Conservation (phyloP, 1,140 invertebrate genomes). For the Drosophila malerkotliana region DNA sequence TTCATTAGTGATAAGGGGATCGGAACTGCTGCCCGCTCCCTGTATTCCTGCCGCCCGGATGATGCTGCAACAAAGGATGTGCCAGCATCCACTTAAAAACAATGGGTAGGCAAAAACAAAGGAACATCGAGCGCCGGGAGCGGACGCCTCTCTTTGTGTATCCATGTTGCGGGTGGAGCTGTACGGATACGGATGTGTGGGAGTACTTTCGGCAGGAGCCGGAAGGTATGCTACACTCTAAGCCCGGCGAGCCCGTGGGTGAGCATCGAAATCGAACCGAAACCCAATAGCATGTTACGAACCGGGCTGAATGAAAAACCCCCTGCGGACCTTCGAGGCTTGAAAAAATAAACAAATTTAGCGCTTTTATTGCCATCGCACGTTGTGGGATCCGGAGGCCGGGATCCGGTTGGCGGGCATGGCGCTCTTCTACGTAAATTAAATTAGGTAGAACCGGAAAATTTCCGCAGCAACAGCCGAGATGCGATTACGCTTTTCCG, state of each 20-base stretch:
- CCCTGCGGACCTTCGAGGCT: slow-evolving; percentile 32
- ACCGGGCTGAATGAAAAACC: slow-evolving; percentile 8
- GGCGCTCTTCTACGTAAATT: slow-evolving; percentile 71
- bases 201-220: slow-evolving; percentile 51
- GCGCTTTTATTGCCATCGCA: slow-evolving; percentile 79
- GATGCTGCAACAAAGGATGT: slow-evolving; percentile 56
- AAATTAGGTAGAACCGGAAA: slow-evolving; percentile 79
- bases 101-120: slow-evolving; percentile 72
- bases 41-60: too few species aligned
- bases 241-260: slow-evolving; percentile 23
- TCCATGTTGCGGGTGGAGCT: slow-evolving; percentile 1
- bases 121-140: slow-evolving; percentile 19
- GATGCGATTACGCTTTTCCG: slow-evolving; percentile 73
- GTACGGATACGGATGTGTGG: slow-evolving; percentile 16
- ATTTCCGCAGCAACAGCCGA: slow-evolving; percentile 51
- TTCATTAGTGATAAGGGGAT: slow-evolving; percentile 77
- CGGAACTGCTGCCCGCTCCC: slow-evolving; percentile 30
- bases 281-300: slow-evolving; percentile 5
- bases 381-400: slow-evolving; percentile 46
- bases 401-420: neutral
- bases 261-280: slow-evolving; percentile 58
- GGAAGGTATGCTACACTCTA: slow-evolving; percentile 64
- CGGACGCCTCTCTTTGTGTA: neutral
- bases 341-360: slow-evolving; percentile 81
- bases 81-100: slow-evolving; percentile 77